These are phyloP conservation scores for Alosa alosa DNA, from an alignment of 2,113 vertebrate genomes.

Conservation along the genomic window DNA sequence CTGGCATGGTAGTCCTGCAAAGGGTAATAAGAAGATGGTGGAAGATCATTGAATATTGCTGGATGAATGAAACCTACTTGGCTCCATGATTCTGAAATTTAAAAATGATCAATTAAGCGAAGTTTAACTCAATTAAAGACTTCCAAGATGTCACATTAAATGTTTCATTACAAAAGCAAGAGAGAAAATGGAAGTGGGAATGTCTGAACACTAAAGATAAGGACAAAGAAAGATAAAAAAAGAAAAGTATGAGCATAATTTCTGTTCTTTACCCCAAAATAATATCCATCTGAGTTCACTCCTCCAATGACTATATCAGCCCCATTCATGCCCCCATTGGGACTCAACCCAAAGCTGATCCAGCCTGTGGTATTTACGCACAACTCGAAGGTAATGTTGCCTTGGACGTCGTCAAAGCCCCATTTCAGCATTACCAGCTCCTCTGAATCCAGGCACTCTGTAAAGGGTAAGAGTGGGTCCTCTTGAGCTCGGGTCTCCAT, in stretches of 20 bases:
- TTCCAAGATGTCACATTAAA: background rate
- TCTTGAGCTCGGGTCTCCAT: background rate
- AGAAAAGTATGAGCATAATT: background rate
- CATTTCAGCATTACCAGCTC: constrained; percentile 58
- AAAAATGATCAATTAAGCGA: background rate
- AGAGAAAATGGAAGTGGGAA: background rate
- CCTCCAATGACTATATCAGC: constrained; percentile 74
- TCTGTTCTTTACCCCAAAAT: constrained; percentile 69
- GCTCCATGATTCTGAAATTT: background rate
- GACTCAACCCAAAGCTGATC: constrained; percentile 75
- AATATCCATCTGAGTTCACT: constrained; percentile 57
- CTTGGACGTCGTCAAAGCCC: constrained; percentile 66
- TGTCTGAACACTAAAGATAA: no score
- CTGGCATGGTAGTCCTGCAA: constrained; percentile 67
- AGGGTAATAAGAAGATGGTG: background rate
- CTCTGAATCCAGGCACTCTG: constrained; percentile 64
- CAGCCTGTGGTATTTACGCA: constrained; percentile 69
- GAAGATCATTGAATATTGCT: background rate
- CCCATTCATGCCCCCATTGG: constrained; percentile 59
- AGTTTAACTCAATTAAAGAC: no score
- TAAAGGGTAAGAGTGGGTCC: constrained; percentile 60
- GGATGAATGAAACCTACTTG: background rate
- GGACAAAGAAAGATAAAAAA: background rate
- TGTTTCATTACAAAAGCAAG: background rate
- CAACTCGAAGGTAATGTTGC: constrained; percentile 70